A percentile compares a stretch with the other conserved stretches of the same genome.
Evolutionary conservation across 92 coral and sea anemone genomes (phyloP).

Genomic region (Umimayanthus chanpuru): DNA sequence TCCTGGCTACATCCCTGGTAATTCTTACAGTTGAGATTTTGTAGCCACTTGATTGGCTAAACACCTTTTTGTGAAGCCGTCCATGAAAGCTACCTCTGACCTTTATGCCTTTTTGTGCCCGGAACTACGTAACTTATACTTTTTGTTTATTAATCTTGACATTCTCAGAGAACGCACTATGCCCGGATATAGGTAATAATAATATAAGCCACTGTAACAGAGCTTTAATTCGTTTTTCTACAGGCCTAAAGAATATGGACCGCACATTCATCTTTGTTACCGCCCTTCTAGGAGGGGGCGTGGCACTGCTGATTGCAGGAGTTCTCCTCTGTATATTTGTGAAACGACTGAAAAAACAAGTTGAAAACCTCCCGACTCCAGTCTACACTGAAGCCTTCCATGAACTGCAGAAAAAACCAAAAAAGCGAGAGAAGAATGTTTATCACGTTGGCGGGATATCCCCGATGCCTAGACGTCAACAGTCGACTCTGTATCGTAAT

Average conservation of each 20-base stretch:
- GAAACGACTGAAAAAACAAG: not conserved
- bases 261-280: not conserved
- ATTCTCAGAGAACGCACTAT: too few relatives aligned
- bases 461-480: not conserved
- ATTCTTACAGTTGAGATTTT: too few relatives aligned
- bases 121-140: too few relatives aligned
- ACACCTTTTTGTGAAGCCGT: too few relatives aligned
- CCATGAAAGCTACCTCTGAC: too few relatives aligned
- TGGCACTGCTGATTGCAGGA: not conserved
- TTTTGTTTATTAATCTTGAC: too few relatives aligned
- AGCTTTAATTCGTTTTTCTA: not conserved
- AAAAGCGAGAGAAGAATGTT: not conserved
- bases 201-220: too few relatives aligned
- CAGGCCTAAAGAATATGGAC: not conserved
- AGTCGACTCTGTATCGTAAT: not conserved
- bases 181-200: too few relatives aligned
- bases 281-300: conserved; percentile 9
- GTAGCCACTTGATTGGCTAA: too few relatives aligned
- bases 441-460: conserved; percentile 9
- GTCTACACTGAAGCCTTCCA: not conserved
- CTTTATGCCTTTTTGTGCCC: too few relatives aligned
- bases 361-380: not conserved
- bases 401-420: not conserved
- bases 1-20: too few relatives aligned
- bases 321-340: conserved; percentile 1